phyloP scores from a whole-genome alignment of 1,140 invertebrate species.

The Leptinotarsa defecta region DNA sequence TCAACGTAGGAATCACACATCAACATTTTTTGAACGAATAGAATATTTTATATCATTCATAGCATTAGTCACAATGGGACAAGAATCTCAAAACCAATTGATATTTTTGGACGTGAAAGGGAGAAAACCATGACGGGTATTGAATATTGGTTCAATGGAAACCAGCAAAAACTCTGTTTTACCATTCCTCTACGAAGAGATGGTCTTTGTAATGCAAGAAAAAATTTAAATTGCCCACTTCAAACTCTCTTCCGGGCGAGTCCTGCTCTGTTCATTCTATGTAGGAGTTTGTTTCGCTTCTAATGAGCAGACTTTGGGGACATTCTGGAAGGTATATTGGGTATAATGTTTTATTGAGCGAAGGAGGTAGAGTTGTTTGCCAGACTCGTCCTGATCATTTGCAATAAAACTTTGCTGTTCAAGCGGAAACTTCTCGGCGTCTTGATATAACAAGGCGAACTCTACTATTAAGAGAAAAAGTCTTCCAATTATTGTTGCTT shows the following conservation, averaged over 20 bases:
- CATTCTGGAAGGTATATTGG: slow-evolving; percentile 33
- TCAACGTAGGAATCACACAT: too few relatives aligned
- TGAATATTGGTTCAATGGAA: too few relatives aligned
- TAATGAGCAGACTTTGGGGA: slow-evolving; percentile 34
- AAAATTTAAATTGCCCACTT: too few relatives aligned
- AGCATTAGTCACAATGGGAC: too few relatives aligned
- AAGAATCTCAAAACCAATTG: too few relatives aligned
- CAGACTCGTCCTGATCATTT: slow-evolving; percentile 37
- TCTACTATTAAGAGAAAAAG: slow-evolving; percentile 31
- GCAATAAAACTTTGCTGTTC: slow-evolving; percentile 40
- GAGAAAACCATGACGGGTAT: too few relatives aligned
- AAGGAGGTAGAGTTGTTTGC: slow-evolving; percentile 34
- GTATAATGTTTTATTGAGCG: slow-evolving; percentile 39
- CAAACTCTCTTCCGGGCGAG: background rate
- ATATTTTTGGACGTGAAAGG: too few relatives aligned
- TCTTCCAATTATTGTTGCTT: slow-evolving; percentile 32
- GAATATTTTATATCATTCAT: too few relatives aligned
- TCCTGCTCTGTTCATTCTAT: background rate
- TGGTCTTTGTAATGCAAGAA: too few relatives aligned
- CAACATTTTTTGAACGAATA: too few relatives aligned
- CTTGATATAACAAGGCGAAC: slow-evolving; percentile 36
- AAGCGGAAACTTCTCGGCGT: slow-evolving; percentile 34
- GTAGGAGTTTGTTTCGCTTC: slow-evolving; percentile 29
- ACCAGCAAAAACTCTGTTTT: too few relatives aligned
- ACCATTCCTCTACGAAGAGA: too few relatives aligned